Evolutionary conservation across 2,797 vertebrate genomes (phyloP), one percentile per base, ranked within the genome.

Genomic region (Tiaroga cobitis): DNA sequence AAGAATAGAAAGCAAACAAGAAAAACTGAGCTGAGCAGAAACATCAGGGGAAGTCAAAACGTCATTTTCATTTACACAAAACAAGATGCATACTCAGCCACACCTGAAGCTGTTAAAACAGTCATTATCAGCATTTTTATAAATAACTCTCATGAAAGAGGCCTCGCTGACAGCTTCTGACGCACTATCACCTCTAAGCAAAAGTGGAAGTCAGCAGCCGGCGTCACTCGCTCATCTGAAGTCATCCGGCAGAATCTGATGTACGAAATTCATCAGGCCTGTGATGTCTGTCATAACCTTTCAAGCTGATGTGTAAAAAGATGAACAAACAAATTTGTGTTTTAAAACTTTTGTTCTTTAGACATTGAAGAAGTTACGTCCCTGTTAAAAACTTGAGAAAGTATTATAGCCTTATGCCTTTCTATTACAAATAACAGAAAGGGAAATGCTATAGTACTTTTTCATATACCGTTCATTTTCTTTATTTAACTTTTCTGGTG

Each of bases 61-160:
- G 3, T 46, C 1, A 67, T 67, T 49, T 51, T 67, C 29, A 26
- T 75, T 83, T 21, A 19, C 32, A 65, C 59, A 83, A 67, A 75
- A 3, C 3, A 59, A 79, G 72, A 81, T 46, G 19, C 61, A 43
- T 54, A 29, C 78, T 59, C 82, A 86, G 63, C 21, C 89, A 82
- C 63, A 51, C 68, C 81, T 87, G 78, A 16, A 80, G 61, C 73
- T 86, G 83, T 85, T 88, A 82, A 79, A 84, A 84, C 83, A 86
- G 84, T 82, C 78, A 80, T 87, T 87, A 87, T 90, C 87, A 87
- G 73, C 85, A 84, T 73, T 84, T 65, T 75, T 86, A 90, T 87
- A 88, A 87, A 90, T 90, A 88, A 59, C 85, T 72, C 43, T 54
- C 46, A 32, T 32, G 63, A 26, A 79, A 54, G 37, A 70, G 13